These are phyloP conservation scores for Dicrurus megarhynchus DNA, from an alignment of 2,113 vertebrate species.

Conservation along the genomic window DNA sequence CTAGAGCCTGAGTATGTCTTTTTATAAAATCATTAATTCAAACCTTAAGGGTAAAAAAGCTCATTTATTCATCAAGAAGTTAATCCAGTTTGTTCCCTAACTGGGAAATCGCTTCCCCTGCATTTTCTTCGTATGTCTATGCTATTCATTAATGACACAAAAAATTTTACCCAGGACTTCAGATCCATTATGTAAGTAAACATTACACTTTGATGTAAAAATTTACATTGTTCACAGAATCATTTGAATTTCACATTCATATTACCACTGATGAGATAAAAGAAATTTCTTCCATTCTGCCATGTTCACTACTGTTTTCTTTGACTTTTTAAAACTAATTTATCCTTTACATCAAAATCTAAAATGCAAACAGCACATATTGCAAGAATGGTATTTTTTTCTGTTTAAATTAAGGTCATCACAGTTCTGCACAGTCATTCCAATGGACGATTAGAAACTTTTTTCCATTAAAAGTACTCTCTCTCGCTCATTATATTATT, in stretches of 20 bases:
- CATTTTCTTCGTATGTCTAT: neutral
- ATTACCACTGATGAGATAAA: neutral
- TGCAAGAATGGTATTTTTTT: neutral
- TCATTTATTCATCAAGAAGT: slow-evolving; percentile 47
- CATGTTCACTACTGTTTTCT: neutral
- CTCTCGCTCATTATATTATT: neutral
- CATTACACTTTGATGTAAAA: slow-evolving; percentile 14
- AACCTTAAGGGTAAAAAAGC: slow-evolving; percentile 58
- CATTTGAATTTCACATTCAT: slow-evolving; percentile 9
- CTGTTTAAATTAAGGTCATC: neutral
- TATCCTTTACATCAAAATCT: neutral
- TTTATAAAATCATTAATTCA: slow-evolving; percentile 69
- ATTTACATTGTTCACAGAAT: neutral
- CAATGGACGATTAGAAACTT: neutral
- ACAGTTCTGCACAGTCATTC: neutral
- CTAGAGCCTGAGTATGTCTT: neutral
- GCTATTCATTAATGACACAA: slow-evolving; percentile 15
- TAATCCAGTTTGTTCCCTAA: slow-evolving; percentile 24
- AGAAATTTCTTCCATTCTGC: neutral
- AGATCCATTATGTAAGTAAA: slow-evolving; percentile 47
- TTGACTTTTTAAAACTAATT: neutral
- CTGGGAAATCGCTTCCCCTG: neutral
- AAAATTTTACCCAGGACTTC: slow-evolving; percentile 4
- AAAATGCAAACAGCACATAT: neutral
- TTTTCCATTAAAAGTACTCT: neutral